These are phyloP conservation scores for Salvelinus sp. DNA, from an alignment of 2,113 vertebrate genomes.

Conservation along the genomic window DNA sequence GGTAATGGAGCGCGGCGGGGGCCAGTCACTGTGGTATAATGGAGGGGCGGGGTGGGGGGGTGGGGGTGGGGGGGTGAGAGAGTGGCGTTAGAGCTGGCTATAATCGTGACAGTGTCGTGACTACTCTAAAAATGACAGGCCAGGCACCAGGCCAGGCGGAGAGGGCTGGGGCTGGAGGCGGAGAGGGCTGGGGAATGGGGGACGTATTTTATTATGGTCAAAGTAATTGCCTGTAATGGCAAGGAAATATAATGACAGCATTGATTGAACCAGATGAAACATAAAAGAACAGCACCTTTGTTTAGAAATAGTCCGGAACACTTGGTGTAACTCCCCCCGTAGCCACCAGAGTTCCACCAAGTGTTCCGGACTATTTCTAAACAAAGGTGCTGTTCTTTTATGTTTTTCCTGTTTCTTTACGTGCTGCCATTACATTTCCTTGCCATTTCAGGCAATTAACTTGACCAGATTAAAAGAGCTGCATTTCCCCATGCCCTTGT, in stretches of 20 bases:
- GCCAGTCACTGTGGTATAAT: constrained; percentile 78
- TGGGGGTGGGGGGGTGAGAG: constrained; percentile 59
- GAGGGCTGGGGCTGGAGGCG: background rate
- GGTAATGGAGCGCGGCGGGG: constrained; percentile 86
- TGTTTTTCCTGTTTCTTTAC: background rate
- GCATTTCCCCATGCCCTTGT: background rate
- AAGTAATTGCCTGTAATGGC: background rate
- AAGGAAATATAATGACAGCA: background rate
- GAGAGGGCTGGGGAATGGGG: background rate
- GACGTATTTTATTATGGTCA: background rate
- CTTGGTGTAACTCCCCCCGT: too few species aligned
- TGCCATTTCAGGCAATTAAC: background rate
- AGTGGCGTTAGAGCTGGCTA: constrained; percentile 87
- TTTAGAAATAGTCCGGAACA: background rate
- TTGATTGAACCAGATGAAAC: background rate
- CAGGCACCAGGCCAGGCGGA: constrained; percentile 68
- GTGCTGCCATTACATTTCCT: background rate
- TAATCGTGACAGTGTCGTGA: constrained; percentile 81
- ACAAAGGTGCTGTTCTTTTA: background rate
- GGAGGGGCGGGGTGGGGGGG: constrained; percentile 56
- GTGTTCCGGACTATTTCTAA: background rate
- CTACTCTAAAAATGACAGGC: constrained; percentile 85
- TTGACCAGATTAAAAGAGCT: background rate
- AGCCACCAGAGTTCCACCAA: too few species aligned
- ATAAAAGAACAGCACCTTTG: background rate